A percentile compares a stretch with the other conserved stretches of the same genome.
phyloP scores from a whole-genome alignment of 2,113 vertebrate species.

The Scopus umbretta region DNA sequence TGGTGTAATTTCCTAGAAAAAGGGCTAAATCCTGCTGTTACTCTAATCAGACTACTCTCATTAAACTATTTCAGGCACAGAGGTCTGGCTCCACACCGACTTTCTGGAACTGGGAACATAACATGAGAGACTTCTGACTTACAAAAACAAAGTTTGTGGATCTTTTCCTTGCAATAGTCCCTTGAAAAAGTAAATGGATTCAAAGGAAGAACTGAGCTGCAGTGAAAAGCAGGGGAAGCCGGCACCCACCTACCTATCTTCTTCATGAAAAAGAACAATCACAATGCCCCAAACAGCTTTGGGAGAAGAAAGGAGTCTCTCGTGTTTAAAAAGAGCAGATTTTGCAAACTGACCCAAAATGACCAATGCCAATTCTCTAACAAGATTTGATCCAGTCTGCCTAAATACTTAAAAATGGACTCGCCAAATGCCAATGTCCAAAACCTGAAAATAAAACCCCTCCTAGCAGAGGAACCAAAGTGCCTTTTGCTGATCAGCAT shows the following conservation, averaged over 20 bases:
- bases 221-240: background rate
- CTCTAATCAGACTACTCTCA: background rate
- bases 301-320: background rate
- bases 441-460: background rate
- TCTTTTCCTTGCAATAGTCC: background rate
- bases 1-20: slow-evolving; percentile 16
- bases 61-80: background rate
- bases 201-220: background rate
- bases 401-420: background rate
- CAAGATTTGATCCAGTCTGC: background rate
- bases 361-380: background rate
- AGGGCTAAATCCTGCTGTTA: background rate
- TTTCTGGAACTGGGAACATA: background rate
- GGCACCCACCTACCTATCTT: background rate
- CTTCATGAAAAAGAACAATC: background rate
- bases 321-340: background rate
- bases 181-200: background rate
- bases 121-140: background rate
- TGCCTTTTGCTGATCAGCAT: background rate
- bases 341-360: background rate
- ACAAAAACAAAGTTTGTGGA: background rate
- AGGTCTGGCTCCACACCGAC: background rate
- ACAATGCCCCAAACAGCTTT: background rate
- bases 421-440: background rate
- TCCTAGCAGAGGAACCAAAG: background rate